Conservation (phyloP, 1,140 invertebrate species). For the Chelonus insularis region DNA sequence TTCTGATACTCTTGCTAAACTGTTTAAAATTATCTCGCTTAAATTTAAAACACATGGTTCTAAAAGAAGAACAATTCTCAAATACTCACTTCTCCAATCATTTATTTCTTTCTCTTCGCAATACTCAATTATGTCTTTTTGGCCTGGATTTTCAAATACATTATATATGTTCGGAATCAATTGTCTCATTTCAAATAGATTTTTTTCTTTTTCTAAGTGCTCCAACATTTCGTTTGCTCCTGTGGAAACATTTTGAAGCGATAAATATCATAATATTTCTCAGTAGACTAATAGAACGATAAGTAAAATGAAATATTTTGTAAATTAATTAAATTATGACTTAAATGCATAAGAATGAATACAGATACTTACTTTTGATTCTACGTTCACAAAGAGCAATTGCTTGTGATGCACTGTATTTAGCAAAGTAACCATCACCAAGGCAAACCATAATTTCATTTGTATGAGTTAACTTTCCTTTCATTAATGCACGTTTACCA, state of each 20-base stretch:
- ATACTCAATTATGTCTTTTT: slow-evolving; percentile 61
- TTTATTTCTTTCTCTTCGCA: slow-evolving; percentile 62
- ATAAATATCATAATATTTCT: too few relatives aligned
- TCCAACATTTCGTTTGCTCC: slow-evolving; percentile 59
- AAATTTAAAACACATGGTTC: too few relatives aligned
- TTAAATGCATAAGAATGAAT: background rate
- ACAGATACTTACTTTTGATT: slow-evolving; percentile 63
- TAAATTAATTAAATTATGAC: slow-evolving; percentile 6
- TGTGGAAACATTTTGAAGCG: too few relatives aligned
- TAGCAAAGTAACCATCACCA: slow-evolving; percentile 74
- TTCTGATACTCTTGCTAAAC: too few relatives aligned
- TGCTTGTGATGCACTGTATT: slow-evolving; percentile 69
- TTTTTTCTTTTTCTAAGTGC: slow-evolving; percentile 56
- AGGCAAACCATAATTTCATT: slow-evolving; percentile 72
- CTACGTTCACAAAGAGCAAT: slow-evolving; percentile 64
- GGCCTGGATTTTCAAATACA: slow-evolving; percentile 47
- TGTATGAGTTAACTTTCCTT: slow-evolving; percentile 70
- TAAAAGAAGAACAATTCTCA: slow-evolving; percentile 18
- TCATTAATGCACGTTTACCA: slow-evolving; percentile 68
- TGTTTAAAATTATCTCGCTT: too few relatives aligned
- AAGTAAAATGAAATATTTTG: slow-evolving; percentile 8
- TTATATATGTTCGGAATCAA: slow-evolving; percentile 47
- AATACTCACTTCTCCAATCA: slow-evolving; percentile 61
- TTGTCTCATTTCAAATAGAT: slow-evolving; percentile 54
- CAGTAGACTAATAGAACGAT: too few relatives aligned